These are phyloP conservation scores for Rhinichthys klamathensis DNA, from an alignment of 2,113 vertebrate species.

Conservation along the genomic window DNA sequence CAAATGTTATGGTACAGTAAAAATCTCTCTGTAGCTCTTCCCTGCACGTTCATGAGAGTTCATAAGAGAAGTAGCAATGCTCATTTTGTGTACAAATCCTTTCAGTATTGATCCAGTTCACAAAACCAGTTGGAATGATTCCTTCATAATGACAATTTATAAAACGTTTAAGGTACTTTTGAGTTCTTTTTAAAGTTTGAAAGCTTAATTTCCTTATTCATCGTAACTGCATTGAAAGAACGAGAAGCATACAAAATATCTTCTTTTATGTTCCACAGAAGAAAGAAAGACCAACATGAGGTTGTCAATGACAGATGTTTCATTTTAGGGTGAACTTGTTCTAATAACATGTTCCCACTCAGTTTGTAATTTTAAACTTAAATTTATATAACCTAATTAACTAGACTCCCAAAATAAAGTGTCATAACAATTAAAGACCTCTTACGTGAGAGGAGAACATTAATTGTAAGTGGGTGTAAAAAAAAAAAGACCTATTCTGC, in stretches of 20 bases:
- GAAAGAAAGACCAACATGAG: background rate
- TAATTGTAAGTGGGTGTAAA: background rate
- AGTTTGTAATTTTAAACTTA: background rate
- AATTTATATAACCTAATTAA: conserved; percentile 14
- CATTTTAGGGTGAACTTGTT: background rate
- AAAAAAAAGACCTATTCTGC: background rate
- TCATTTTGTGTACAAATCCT: too few species aligned
- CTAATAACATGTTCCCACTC: background rate
- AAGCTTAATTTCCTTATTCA: background rate
- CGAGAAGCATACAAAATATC: background rate
- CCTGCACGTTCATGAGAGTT: too few species aligned
- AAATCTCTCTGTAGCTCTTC: too few species aligned
- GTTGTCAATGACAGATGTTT: background rate
- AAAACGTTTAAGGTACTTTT: background rate
- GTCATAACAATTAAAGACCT: background rate
- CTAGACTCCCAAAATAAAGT: background rate
- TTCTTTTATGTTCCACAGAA: background rate
- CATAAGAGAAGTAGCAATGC: too few species aligned
- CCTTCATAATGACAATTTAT: background rate
- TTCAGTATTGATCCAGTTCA: too few species aligned
- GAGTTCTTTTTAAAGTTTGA: background rate
- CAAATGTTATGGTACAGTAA: too few species aligned
- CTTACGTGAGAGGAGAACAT: conserved; percentile 4
- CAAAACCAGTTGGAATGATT: too few species aligned
- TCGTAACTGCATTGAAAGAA: background rate